Conservation (phyloP, 2,888 invertebrate species). For the Parnassius apollo region DNA sequence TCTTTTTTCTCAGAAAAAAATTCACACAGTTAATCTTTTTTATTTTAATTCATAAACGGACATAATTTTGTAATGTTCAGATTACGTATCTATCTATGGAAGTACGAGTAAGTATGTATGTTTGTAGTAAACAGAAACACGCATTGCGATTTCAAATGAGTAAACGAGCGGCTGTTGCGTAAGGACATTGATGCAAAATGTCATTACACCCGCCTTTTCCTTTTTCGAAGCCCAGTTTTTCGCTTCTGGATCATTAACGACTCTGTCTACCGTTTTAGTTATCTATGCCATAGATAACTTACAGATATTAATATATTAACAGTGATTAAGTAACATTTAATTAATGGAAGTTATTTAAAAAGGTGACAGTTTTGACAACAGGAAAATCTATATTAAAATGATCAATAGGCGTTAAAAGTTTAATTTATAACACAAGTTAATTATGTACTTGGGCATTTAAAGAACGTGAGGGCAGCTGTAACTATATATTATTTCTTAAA, state of each 20-base stretch:
- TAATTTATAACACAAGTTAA: background rate
- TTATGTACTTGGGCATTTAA: background rate
- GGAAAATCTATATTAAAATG: too few species aligned
- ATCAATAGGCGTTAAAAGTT: background rate
- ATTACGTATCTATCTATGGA: constrained; percentile 2
- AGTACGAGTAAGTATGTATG: constrained; percentile 12
- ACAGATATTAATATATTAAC: too few species aligned
- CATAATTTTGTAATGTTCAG: background rate
- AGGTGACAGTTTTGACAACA: too few species aligned
- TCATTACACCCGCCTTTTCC: constrained; percentile 32
- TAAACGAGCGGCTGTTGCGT: constrained; percentile 26
- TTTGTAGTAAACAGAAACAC: constrained; percentile 21
- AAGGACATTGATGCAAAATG: constrained; percentile 30
- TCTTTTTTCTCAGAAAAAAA: too few species aligned
- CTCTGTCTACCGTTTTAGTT: background rate
- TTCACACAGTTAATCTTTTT: too few species aligned
- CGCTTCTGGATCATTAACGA: constrained; percentile 11
- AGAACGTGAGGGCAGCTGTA: background rate
- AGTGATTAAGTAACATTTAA: too few species aligned
- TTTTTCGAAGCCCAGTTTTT: constrained; percentile 17
- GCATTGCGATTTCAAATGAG: constrained; percentile 27
- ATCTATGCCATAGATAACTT: background rate
- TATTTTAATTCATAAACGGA: background rate
- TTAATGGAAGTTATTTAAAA: too few species aligned
- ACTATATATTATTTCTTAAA: too few species aligned